Conservation (phyloP, 2,113 vertebrate species). For the Corythoichthys intestinalis region DNA sequence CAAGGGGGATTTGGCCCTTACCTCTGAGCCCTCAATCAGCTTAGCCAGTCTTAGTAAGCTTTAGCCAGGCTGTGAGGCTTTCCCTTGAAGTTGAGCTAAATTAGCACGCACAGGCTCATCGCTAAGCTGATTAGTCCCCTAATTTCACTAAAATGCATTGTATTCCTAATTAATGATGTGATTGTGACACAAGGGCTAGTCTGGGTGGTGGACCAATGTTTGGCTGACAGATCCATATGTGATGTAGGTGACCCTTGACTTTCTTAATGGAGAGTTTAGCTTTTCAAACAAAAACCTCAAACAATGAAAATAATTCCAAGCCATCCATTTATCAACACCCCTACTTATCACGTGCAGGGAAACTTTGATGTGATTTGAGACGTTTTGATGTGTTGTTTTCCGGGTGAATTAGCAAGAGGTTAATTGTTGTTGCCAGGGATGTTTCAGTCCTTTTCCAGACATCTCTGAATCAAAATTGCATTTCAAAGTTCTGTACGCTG, state of each 20-base stretch:
- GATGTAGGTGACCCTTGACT: conserved; percentile 43
- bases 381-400: conserved; percentile 28
- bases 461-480: conserved; percentile 27
- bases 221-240: conserved; percentile 15
- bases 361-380: conserved; percentile 18
- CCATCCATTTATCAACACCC: conserved; percentile 1
- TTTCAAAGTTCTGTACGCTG: conserved; percentile 12
- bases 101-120: conserved; percentile 73
- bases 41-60: conserved; percentile 63
- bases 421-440: conserved; percentile 35
- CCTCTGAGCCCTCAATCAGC: conserved; percentile 68
- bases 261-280: conserved; percentile 34
- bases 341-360: neutral
- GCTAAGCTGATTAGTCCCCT: conserved; percentile 70
- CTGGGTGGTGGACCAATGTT: conserved; percentile 53
- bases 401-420: conserved; percentile 18
- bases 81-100: conserved; percentile 75
- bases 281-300: conserved; percentile 31
- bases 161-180: conserved; percentile 76
- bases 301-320: neutral
- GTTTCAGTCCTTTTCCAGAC: conserved; percentile 18
- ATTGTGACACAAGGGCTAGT: conserved; percentile 58
- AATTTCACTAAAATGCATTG: conserved; percentile 74
- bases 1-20: conserved; percentile 68
- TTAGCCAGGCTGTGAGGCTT: conserved; percentile 59